A percentile compares a stretch with the other conserved stretches of the same genome.
phyloP scores from a whole-genome alignment of 2,797 vertebrate species.

The Silurus lanzhouensis region DNA sequence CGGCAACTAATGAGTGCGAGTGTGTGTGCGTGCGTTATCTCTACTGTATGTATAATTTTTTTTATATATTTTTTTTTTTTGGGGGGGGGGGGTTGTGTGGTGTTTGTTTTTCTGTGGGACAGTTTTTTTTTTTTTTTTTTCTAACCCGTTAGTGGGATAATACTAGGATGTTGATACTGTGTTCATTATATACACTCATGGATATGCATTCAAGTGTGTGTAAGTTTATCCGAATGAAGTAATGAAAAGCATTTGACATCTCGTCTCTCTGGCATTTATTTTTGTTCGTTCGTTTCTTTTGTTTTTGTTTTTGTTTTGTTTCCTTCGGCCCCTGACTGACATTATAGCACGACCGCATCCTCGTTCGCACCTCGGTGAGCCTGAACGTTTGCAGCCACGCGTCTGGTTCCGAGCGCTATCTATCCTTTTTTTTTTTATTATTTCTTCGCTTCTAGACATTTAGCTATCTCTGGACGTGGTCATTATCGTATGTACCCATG shows the following conservation, averaged over 20 bases:
- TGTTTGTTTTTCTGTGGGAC: constrained; percentile 61
- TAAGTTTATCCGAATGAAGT: constrained; percentile 71
- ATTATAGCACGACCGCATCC: constrained; percentile 70
- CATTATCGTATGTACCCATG: constrained; percentile 77
- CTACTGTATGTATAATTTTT: constrained; percentile 61
- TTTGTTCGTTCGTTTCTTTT: background rate
- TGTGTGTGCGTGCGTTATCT: constrained; percentile 64
- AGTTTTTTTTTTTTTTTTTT: background rate
- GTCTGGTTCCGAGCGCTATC: constrained; percentile 59
- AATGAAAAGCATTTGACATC: constrained; percentile 57
- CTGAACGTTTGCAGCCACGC: constrained; percentile 68
- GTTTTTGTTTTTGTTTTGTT: constrained; percentile 60
- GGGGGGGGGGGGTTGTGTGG: constrained; percentile 60
- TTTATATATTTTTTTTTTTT: constrained; percentile 13
- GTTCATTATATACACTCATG: constrained; percentile 71
- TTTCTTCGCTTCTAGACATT: constrained; percentile 56
- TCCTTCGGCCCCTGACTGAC: constrained; percentile 56
- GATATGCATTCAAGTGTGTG: constrained; percentile 75
- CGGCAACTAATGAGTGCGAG: constrained; percentile 44
- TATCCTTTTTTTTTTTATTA: constrained; percentile 64
- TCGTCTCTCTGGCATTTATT: background rate
- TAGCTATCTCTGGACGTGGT: constrained; percentile 69
- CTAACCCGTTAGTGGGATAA: constrained; percentile 54
- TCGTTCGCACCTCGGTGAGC: constrained; percentile 68
- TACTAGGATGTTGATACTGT: constrained; percentile 65